phyloP scores from a whole-genome alignment of 2,888 invertebrate species.

The Athetis lepigone region DNA sequence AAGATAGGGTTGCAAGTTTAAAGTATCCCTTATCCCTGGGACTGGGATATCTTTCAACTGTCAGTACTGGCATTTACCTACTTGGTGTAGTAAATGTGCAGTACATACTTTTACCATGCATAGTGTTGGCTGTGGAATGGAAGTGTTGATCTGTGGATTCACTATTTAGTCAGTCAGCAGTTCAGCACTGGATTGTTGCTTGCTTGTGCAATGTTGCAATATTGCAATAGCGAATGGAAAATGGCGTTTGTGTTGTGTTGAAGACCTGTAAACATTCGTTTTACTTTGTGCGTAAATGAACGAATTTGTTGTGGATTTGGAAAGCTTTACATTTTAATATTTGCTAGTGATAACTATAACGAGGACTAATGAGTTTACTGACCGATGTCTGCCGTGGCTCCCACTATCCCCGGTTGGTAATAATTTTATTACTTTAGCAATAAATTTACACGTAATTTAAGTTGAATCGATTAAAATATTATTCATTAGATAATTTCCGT shows the following conservation, averaged over 20 bases:
- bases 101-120: background rate
- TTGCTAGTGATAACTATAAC: constrained; percentile 76
- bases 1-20: too few relatives aligned
- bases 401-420: constrained; percentile 89
- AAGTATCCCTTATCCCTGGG: too few relatives aligned
- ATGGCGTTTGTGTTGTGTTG: constrained; percentile 88
- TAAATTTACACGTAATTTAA: constrained; percentile 19
- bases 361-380: constrained; percentile 89
- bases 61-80: too few relatives aligned
- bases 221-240: constrained; percentile 71
- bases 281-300: constrained; percentile 66
- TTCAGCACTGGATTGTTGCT: constrained; percentile 47
- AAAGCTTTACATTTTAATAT: constrained; percentile 65
- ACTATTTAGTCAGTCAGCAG: too few relatives aligned
- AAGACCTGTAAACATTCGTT: constrained; percentile 84
- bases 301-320: constrained; percentile 59
- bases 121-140: background rate
- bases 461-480: constrained; percentile 19
- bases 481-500: background rate
- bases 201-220: constrained; percentile 1
- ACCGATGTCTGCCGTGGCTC: constrained; percentile 91
- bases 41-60: too few relatives aligned
- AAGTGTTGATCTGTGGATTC: too few relatives aligned
- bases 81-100: too few relatives aligned
- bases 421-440: constrained; percentile 35